Percentiles rank a stretch among this genome's conserved stretches.
phyloP scores from a whole-genome alignment of 30 jellyfish, hydroid and myxozoan genomes.

The Hydractinia symbiolongicarpus region DNA sequence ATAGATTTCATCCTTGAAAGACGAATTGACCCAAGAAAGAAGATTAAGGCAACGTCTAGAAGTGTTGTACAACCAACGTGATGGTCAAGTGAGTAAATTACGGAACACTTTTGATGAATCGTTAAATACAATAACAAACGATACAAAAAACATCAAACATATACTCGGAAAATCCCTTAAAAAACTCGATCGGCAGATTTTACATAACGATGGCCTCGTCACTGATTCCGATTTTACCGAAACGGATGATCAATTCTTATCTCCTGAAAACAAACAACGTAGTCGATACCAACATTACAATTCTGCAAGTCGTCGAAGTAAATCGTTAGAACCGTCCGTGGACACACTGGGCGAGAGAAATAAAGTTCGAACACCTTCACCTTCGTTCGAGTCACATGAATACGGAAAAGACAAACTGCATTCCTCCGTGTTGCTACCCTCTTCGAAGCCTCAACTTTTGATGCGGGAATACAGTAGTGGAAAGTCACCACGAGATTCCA shows the following conservation, averaged over 20 bases:
- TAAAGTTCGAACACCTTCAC: background rate
- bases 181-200: slow-evolving; percentile 73
- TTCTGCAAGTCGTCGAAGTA: background rate
- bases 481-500: too few relatives aligned
- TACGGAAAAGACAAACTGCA: too few relatives aligned
- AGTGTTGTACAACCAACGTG: slow-evolving; percentile 55
- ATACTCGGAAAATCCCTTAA: slow-evolving; percentile 69
- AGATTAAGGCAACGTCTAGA: slow-evolving; percentile 65
- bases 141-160: slow-evolving; percentile 63
- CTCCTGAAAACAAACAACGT: background rate
- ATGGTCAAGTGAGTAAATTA: slow-evolving; percentile 58
- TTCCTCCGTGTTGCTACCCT: slow-evolving; percentile 1
- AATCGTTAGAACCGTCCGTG: background rate
- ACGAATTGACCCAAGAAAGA: slow-evolving; percentile 44
- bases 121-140: slow-evolving; percentile 67
- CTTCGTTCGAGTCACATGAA: background rate
- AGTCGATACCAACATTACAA: background rate
- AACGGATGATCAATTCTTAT: slow-evolving; percentile 29
- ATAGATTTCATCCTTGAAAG: slow-evolving; percentile 7
- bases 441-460: too few relatives aligned
- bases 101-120: slow-evolving; percentile 79
- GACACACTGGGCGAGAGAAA: background rate
- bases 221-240: slow-evolving; percentile 69
- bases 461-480: too few relatives aligned
- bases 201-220: slow-evolving; percentile 47